Evolutionary conservation across 1,140 invertebrate species (phyloP).

Genomic region (Philaenus spumarius): DNA sequence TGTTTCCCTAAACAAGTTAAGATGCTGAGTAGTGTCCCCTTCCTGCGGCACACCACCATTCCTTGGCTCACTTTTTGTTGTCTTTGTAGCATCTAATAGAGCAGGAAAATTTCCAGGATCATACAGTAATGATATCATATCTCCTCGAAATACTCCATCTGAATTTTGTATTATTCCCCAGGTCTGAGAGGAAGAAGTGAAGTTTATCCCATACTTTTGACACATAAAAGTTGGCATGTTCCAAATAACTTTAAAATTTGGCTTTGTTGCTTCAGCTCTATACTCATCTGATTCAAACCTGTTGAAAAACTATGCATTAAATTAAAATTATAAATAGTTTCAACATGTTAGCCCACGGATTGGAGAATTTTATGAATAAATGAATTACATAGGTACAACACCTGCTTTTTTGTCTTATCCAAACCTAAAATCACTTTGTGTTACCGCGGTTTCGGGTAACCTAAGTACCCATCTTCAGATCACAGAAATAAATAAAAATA

Average conservation of each 20-base stretch:
- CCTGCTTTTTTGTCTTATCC: too few relatives aligned
- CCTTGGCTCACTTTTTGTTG: conserved; percentile 29
- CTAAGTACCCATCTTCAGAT: too few relatives aligned
- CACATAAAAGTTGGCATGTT: conserved; percentile 71
- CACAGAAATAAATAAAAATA: too few relatives aligned
- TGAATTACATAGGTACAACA: too few relatives aligned
- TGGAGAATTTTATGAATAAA: too few relatives aligned
- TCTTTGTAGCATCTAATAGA: conserved; percentile 33
- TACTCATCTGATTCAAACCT: too few relatives aligned
- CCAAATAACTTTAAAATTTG: conserved; percentile 60
- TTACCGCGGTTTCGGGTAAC: too few relatives aligned
- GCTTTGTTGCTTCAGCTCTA: too few relatives aligned
- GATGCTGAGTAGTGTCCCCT: conserved; percentile 54
- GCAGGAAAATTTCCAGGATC: conserved; percentile 60
- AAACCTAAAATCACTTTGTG: too few relatives aligned
- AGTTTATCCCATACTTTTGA: conserved; percentile 52
- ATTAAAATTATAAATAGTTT: too few relatives aligned
- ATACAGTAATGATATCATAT: conserved; percentile 49
- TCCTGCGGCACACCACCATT: conserved; percentile 75
- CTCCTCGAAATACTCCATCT: conserved; percentile 54
- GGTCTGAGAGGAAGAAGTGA: conserved; percentile 49
- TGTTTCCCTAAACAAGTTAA: conserved; percentile 47
- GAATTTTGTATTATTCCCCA: conserved; percentile 63
- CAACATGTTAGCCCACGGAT: too few relatives aligned
- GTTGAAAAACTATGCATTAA: too few relatives aligned